These are phyloP conservation scores for Drosophila chauvacae DNA, from an alignment of 1,140 invertebrate species.

Conservation along the genomic window DNA sequence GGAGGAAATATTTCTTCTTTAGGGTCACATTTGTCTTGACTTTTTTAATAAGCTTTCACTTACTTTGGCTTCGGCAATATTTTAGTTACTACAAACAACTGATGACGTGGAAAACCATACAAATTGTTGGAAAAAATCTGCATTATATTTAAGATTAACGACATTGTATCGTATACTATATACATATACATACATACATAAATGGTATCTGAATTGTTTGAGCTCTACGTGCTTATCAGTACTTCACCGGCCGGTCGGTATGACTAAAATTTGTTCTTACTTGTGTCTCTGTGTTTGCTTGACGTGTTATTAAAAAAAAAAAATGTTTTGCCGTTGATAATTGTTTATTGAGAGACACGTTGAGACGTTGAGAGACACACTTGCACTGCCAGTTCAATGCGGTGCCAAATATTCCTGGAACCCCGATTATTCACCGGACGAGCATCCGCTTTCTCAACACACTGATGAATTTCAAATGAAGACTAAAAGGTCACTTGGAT, in stretches of 20 bases:
- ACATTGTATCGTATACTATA: conserved; percentile 21
- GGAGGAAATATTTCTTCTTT: neutral
- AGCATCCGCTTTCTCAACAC: conserved; percentile 19
- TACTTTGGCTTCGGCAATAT: conserved; percentile 26
- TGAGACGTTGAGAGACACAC: conserved; percentile 2
- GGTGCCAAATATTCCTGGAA: conserved; percentile 16
- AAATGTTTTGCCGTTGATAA: conserved; percentile 21
- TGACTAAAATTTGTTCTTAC: conserved; percentile 40
- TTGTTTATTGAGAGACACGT: conserved; percentile 23
- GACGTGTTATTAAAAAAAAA: conserved; percentile 55
- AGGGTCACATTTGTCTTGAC: too few species aligned
- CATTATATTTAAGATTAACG: conserved; percentile 48
- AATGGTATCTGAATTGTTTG: conserved; percentile 18
- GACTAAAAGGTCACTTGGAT: conserved; percentile 29
- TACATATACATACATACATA: conserved; percentile 37
- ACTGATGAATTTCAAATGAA: conserved; percentile 31
- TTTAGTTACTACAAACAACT: neutral
- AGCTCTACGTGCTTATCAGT: conserved; percentile 62
- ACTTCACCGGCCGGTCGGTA: conserved; percentile 34
- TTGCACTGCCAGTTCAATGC: conserved; percentile 1
- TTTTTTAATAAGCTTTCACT: neutral
- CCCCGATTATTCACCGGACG: conserved; percentile 22
- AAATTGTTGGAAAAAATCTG: conserved; percentile 10
- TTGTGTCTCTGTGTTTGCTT: conserved; percentile 24
- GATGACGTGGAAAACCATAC: conserved; percentile 56